A percentile compares a stretch with the other conserved stretches of the same genome.
Conservation (phyloP, 2,113 vertebrate genomes). For the Scopus umbretta region DNA sequence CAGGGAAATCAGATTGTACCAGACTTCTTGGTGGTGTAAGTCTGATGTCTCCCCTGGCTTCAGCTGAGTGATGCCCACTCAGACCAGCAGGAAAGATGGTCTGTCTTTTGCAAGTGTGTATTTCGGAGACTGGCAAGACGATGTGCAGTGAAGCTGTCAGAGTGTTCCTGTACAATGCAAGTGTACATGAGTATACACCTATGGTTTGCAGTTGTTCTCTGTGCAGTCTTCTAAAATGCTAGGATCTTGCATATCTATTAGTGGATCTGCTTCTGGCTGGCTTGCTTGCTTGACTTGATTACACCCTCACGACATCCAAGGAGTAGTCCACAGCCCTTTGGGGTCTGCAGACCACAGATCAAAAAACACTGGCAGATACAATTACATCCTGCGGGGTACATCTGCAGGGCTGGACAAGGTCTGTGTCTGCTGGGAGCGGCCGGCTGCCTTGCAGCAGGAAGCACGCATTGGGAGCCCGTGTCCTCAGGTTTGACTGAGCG, state of each 20-base stretch:
- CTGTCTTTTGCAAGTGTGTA: background rate
- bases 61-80: background rate
- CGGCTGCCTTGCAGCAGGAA: background rate
- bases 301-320: background rate
- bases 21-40: background rate
- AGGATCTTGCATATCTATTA: background rate
- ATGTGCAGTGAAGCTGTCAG: background rate
- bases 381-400: background rate
- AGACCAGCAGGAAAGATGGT: background rate
- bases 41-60: background rate
- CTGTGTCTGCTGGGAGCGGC: background rate
- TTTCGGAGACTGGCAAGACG: background rate
- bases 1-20: background rate
- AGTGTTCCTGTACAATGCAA: background rate
- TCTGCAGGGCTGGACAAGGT: background rate
- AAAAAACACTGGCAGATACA: background rate
- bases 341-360: background rate
- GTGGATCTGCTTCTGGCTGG: background rate
- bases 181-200: background rate
- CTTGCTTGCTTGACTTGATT: background rate
- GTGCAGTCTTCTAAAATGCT: background rate
- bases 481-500: background rate
- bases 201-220: background rate
- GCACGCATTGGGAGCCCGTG: fast-evolving
- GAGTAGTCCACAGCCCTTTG: background rate